phyloP scores from a whole-genome alignment of 1,140 invertebrate species.

The Wiebesia pumilae region DNA sequence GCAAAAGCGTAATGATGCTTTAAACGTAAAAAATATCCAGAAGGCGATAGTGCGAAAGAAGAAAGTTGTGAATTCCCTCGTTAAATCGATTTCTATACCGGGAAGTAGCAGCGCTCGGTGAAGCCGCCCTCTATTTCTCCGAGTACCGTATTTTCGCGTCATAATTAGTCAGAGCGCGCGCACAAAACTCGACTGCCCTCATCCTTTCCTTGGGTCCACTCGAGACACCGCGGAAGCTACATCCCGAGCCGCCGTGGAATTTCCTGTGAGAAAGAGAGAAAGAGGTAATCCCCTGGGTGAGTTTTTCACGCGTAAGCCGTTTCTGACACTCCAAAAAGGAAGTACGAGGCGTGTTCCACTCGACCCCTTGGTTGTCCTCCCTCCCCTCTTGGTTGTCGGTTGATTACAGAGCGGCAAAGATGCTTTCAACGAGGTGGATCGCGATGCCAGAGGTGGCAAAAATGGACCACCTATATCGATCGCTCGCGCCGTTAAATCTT shows the following conservation, averaged over 20 bases:
- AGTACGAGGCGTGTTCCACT: neutral
- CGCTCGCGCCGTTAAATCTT: conserved; percentile 50
- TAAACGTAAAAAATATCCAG: neutral
- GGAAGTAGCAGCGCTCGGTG: neutral
- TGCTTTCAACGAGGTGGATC: neutral
- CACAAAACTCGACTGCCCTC: neutral
- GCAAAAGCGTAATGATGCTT: neutral
- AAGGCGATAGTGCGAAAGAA: neutral
- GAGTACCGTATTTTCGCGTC: neutral
- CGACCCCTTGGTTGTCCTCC: no score
- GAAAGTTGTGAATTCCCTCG: conserved; percentile 10
- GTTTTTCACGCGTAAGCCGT: conserved; percentile 1
- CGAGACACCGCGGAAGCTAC: no score
- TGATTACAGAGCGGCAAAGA: conserved; percentile 55
- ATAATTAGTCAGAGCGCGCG: conserved; percentile 8
- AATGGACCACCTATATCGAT: conserved; percentile 59
- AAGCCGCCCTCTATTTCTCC: conserved; percentile 2
- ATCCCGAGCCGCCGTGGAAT: neutral
- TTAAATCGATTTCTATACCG: neutral
- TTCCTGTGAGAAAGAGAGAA: neutral
- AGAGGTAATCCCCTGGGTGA: neutral
- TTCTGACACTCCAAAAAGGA: neutral
- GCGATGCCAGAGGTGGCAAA: conserved; percentile 46
- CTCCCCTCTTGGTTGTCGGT: neutral
- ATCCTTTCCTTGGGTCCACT: neutral